Evolutionary conservation across 92 coral and sea anemone species (phyloP).

Genomic region (Galaxea fascicularis): DNA sequence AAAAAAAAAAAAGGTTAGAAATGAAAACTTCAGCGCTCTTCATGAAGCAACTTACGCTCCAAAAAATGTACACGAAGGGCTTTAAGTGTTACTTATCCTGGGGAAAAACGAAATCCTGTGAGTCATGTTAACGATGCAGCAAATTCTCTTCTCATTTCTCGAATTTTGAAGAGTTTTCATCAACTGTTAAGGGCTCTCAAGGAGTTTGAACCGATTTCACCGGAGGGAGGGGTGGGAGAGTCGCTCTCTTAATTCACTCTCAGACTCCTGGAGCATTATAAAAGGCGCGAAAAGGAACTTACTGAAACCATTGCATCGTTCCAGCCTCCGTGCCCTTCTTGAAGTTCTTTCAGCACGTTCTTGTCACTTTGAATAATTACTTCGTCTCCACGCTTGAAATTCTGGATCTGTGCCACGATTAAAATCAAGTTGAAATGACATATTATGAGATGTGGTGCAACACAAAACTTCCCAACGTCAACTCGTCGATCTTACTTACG

Average conservation of each 20-base stretch:
- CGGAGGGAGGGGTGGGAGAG: no score
- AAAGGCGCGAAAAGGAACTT: not conserved
- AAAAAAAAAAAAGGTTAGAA: not conserved
- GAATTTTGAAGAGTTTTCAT: not conserved
- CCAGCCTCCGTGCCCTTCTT: constrained; percentile 80
- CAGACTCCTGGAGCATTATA: no score
- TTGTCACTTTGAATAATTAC: constrained; percentile 60
- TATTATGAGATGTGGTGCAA: no score
- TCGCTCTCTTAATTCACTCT: no score
- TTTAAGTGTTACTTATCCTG: no score
- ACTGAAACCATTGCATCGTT: constrained; percentile 72
- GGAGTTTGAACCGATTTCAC: not conserved
- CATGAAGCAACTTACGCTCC: no score
- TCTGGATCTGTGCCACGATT: constrained; percentile 39
- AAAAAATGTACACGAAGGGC: no score
- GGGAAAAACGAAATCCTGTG: no score
- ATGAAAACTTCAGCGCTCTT: not conserved
- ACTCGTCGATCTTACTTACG: no score
- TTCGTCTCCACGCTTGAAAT: constrained; percentile 65
- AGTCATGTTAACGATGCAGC: not conserved
- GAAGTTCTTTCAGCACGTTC: constrained; percentile 63
- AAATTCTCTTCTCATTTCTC: not conserved
- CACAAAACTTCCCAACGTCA: no score
- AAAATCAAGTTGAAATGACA: no score
- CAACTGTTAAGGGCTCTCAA: not conserved